Evolutionary conservation across 2,113 vertebrate genomes (phyloP), one percentile per base, ranked within the genome.

Genomic region (Notothenia coriiceps): DNA sequence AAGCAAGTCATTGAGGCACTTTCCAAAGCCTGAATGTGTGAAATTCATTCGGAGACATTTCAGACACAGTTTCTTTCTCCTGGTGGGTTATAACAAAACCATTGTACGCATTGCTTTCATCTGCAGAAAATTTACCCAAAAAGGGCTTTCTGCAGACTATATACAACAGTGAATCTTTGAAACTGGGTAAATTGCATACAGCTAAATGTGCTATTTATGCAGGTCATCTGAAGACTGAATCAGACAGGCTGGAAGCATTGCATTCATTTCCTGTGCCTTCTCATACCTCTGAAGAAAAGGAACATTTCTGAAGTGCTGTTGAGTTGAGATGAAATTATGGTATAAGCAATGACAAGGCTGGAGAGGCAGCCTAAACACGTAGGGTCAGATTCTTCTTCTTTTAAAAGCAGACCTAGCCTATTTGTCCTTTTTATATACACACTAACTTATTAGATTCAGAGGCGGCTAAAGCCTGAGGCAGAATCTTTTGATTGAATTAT

Each of bases 151-250:
- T 84, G 76, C 84, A 74, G 62, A 59, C 59, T 74, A 6, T 69
- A 76, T 63, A 66, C 43, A 82, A 74, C 6, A 46, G 15, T 35
- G 74, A 86, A 79, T 74, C 82, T 84, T 88, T 88, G 70, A 78
- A 90, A 73, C 0, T 20, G 79, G 67, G 69, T 70, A 79, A 88
- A 77, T 81, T 84, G 74, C 74, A 81, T 40, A 56, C 43, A 68
- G 73, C 74, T 87, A 81, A 40, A 84, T 86, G 59, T 83, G 77
- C 44, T 85, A 78, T 84, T 88, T 66, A 84, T 77, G 84, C 83
- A 65, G 74, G 78, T 86, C 68, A 68, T 88, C 74, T 85, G 50
- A 83, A 67, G 79, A 84, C 82, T 79, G 74, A 88, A 71, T 79
- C 60, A 84, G 65, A 29, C 14, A 2, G 64, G 54, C 77, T 83